Conservation (phyloP, 2,113 vertebrate species). For the Calypte anna region DNA sequence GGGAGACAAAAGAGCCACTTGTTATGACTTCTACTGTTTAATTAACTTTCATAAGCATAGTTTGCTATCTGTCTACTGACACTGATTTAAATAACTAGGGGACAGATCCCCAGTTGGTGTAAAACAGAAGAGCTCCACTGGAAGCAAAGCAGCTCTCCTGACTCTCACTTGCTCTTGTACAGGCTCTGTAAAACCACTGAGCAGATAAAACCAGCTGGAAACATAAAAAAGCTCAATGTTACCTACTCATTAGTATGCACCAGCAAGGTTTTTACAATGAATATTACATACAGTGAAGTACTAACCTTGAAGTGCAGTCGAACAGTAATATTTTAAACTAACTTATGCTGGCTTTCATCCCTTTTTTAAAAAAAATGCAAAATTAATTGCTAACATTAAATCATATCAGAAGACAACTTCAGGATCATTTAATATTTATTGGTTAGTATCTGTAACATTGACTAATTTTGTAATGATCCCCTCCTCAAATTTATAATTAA, state of each 20-base stretch:
- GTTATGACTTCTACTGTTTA: slow-evolving; percentile 39
- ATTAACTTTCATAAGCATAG: slow-evolving; percentile 56
- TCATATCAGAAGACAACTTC: slow-evolving; percentile 53
- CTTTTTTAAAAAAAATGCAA: slow-evolving; percentile 42
- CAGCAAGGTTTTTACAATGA: slow-evolving; percentile 39
- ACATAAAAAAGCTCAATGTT: background rate
- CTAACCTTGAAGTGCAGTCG: slow-evolving; percentile 50
- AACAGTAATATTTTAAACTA: slow-evolving; percentile 51
- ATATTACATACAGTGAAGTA: slow-evolving; percentile 34
- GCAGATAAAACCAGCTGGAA: slow-evolving; percentile 35
- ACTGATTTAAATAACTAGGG: slow-evolving; percentile 17
- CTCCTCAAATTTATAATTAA: slow-evolving; percentile 49
- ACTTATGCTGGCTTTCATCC: slow-evolving; percentile 50
- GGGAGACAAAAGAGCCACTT: slow-evolving; percentile 39
- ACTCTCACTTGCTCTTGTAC: background rate
- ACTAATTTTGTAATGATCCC: slow-evolving; percentile 41
- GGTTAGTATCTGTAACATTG: slow-evolving; percentile 12
- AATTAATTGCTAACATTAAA: slow-evolving; percentile 60
- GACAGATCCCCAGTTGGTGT: background rate
- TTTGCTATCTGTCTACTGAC: slow-evolving; percentile 17
- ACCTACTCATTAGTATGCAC: slow-evolving; percentile 48
- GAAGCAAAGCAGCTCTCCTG: background rate
- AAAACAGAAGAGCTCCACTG: background rate
- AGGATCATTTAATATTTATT: slow-evolving; percentile 64
- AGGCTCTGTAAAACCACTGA: background rate